These are phyloP conservation scores for Corythoichthys haematopterus DNA, from an alignment of 2,113 vertebrate species.

Conservation along the genomic window DNA sequence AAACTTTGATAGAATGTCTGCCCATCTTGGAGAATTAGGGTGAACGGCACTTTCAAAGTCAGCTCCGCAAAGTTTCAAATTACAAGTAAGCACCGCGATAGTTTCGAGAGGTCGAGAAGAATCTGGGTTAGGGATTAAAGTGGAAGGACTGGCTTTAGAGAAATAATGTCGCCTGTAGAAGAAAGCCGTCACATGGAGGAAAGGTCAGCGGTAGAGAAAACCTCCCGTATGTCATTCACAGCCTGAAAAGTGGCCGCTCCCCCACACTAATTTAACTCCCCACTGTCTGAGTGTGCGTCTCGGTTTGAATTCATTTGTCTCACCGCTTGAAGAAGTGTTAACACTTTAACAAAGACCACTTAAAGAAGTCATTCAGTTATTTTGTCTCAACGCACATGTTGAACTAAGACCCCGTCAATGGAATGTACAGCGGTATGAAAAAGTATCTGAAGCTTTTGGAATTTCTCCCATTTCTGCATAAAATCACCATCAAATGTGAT, in stretches of 20 bases:
- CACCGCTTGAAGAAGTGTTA: not conserved
- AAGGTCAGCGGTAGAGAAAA: constrained; percentile 7
- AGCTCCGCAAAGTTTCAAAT: not conserved
- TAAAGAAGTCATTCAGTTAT: not conserved
- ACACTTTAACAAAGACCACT: not conserved
- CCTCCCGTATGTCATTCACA: constrained; percentile 16
- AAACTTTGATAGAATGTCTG: not conserved
- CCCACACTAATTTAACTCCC: not conserved
- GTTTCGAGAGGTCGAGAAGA: not conserved
- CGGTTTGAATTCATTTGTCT: not conserved
- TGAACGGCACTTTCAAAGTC: not conserved
- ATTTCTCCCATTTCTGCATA: no score
- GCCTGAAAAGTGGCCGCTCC: not conserved
- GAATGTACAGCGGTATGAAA: no score
- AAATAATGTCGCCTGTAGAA: constrained; percentile 12
- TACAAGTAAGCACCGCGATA: not conserved
- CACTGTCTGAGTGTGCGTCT: not conserved
- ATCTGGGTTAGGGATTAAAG: constrained; percentile 10
- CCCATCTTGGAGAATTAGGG: not conserved
- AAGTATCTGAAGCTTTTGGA: no score
- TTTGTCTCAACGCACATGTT: constrained; percentile 5
- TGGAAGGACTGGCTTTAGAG: not conserved
- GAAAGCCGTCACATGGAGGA: constrained; percentile 9
- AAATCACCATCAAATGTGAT: no score
- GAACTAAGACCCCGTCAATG: not conserved